Base-by-base conservation (phyloP, 2,797 vertebrate species). In the Pseudotriccus pelzelni region DNA sequence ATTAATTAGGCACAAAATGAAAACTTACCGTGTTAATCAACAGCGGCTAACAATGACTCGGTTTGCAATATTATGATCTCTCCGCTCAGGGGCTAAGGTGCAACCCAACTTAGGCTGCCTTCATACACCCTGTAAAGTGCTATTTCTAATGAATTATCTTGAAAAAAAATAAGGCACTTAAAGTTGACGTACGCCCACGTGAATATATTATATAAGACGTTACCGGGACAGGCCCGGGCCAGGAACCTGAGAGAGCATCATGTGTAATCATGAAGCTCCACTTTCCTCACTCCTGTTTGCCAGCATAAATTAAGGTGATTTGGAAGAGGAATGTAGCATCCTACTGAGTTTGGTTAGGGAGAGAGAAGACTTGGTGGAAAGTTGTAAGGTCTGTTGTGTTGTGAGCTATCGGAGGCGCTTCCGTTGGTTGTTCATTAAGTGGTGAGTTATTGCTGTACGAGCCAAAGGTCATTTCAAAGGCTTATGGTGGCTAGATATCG, bases 361-460 rank as follows among this genome's bases (percentile, higher is more conserved):
- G 97, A 97, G 96, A 97, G 96, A 97, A 97, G 97, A 93, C 92
- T 53, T 75, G 93, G 95, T 89, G 82, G 95, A 97, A 98, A 98
- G 96, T 98, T 98, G 96, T 97, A 95, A 98, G 98, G 95, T 98
- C 96, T 97, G 96, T 98, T 96, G 91, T 98, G 95, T 97, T 97
- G 97, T 97, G 97, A 98, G 97, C 97, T 98, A 97, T 98, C 97
- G 97, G 96, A 98, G 98, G 96, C 84, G 97, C 98, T 99, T 99
- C 98, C 97, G 97, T 98, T 98, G 98, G 99, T 99, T 99, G 99
- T 99, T 99, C 99, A 99, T 99, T 99, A 99, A 99, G 99, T 98
- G 99, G 98, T 99, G 99, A 98, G 99, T 99, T 99, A 99, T 98
- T 98, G 98, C 98, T 94, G 96, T 95, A 87, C 89, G 97, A 99